Conservation (phyloP, 2,888 invertebrate species). For the Eupithecia insigniata region DNA sequence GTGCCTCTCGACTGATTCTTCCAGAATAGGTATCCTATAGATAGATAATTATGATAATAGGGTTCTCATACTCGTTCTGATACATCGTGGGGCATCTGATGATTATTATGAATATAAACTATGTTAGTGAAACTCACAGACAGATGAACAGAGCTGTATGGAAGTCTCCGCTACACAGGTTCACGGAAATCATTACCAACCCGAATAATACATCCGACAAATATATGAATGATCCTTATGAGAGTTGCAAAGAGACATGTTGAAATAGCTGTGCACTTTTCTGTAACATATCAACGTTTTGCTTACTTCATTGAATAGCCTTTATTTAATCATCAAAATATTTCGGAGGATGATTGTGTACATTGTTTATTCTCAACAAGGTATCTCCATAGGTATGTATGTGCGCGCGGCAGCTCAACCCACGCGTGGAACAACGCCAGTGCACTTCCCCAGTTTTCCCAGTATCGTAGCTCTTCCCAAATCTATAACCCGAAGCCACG, state of each 20-base stretch:
- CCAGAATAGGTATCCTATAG: not conserved
- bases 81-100: not conserved
- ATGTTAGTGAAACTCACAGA: not conserved
- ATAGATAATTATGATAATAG: not conserved
- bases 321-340: not conserved
- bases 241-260: not conserved
- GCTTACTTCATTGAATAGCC: not conserved
- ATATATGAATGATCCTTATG: not conserved
- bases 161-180: not conserved
- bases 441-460: not conserved
- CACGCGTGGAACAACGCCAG: constrained; percentile 4
- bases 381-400: not conserved
- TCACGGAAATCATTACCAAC: not conserved
- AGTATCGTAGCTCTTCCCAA: not conserved
- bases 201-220: not conserved
- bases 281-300: not conserved
- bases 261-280: not conserved
- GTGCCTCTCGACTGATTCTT: not conserved
- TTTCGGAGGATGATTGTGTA: constrained; percentile 3
- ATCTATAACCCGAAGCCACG: not conserved
- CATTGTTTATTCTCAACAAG: not conserved
- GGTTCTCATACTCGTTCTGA: too few species aligned
- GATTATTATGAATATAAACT: not conserved
- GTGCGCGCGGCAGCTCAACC: not conserved
- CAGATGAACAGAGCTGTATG: not conserved